phyloP scores from a whole-genome alignment of 2,797 vertebrate species.

The Sebastes vulpes region DNA sequence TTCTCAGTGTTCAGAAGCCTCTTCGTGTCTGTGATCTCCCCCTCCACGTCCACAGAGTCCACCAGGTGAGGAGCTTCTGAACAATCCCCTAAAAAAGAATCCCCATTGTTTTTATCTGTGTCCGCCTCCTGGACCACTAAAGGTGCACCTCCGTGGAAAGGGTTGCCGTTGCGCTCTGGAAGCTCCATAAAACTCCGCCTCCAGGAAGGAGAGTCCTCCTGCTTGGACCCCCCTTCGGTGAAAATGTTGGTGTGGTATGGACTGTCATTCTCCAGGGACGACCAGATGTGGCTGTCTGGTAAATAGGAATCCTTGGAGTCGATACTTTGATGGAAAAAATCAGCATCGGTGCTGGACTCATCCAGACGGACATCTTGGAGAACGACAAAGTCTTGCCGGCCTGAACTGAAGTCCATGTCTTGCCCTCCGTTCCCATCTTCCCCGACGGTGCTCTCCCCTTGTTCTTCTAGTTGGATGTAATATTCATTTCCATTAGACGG shows the following conservation, averaged over 20 bases:
- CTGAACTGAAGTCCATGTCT: slow-evolving; percentile 71
- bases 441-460: slow-evolving; percentile 85
- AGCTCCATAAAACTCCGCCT: slow-evolving; percentile 86
- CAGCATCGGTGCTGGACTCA: slow-evolving; percentile 92
- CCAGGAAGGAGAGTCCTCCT: slow-evolving; percentile 85
- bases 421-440: slow-evolving; percentile 77
- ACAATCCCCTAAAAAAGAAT: slow-evolving; percentile 82
- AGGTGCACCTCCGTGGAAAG: slow-evolving; percentile 58
- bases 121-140: slow-evolving; percentile 47
- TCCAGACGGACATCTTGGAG: slow-evolving; percentile 89
- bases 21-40: slow-evolving; percentile 66
- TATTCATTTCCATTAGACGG: slow-evolving; percentile 93
- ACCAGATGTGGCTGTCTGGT: slow-evolving; percentile 87
- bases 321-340: slow-evolving; percentile 91
- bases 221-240: slow-evolving; percentile 84
- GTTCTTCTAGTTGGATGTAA: slow-evolving; percentile 96
- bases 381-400: slow-evolving; percentile 81
- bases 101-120: slow-evolving; percentile 51
- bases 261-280: slow-evolving; percentile 88
- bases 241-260: slow-evolving; percentile 90
- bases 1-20: slow-evolving; percentile 85
- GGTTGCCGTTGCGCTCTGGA: slow-evolving; percentile 84
- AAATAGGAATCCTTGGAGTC: slow-evolving; percentile 89
- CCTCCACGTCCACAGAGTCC: slow-evolving; percentile 59
- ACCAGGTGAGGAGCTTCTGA: slow-evolving; percentile 72